These are phyloP conservation scores for Chydorus sphaericus DNA, from an alignment of 2,888 invertebrate species.

Conservation along the genomic window DNA sequence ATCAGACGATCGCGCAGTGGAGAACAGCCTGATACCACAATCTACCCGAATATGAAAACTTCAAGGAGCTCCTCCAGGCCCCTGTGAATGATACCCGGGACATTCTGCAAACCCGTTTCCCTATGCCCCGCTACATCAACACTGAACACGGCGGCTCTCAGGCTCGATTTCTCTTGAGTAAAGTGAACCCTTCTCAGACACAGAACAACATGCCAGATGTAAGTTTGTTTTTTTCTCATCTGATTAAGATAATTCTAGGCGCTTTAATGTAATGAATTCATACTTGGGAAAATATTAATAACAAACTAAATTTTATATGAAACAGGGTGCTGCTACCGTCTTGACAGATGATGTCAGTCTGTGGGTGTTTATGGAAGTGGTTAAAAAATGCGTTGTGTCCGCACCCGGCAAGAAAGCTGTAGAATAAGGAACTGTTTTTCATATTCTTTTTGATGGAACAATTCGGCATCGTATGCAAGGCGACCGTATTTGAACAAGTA, in stretches of 20 bases:
- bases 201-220: slow-evolving; percentile 98
- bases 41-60: slow-evolving; percentile 93
- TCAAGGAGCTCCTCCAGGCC: slow-evolving; percentile 86
- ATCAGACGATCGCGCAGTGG: slow-evolving; percentile 95
- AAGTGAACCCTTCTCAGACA: slow-evolving; percentile 99
- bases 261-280: background rate
- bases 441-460: too few relatives aligned
- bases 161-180: slow-evolving; percentile 92
- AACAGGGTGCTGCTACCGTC: slow-evolving; percentile 91
- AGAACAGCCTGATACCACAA: slow-evolving; percentile 88
- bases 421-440: too few relatives aligned
- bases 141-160: slow-evolving; percentile 96
- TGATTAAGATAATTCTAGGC: background rate
- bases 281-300: background rate
- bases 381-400: slow-evolving; percentile 93
- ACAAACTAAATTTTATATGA: slow-evolving; percentile 36
- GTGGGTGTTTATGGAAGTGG: slow-evolving; percentile 99
- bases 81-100: slow-evolving; percentile 96
- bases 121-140: slow-evolving; percentile 96
- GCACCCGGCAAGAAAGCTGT: slow-evolving; percentile 54
- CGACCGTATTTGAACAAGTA: too few relatives aligned
- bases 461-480: too few relatives aligned
- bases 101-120: slow-evolving; percentile 88
- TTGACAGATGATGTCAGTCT: slow-evolving; percentile 97
- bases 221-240: slow-evolving; percentile 32